Evolutionary conservation across 2,888 invertebrate species (phyloP).

Genomic region (Watsonalla cultraria): DNA sequence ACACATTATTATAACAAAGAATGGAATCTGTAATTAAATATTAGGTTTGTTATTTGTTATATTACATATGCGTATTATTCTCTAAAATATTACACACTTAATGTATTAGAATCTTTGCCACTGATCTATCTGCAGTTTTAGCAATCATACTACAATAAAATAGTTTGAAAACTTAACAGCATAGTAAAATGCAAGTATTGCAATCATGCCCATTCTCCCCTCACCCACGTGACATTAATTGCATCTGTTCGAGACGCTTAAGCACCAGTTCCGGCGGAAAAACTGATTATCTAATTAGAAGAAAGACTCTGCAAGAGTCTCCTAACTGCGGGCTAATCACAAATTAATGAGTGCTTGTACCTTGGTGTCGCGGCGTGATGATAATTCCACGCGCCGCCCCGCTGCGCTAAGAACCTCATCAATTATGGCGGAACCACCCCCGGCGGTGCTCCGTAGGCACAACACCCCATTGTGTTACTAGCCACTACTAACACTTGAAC

Average conservation of each 20-base stretch:
- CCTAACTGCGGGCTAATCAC: slow-evolving; percentile 72
- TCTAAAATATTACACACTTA: no score
- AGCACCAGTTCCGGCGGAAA: slow-evolving; percentile 49
- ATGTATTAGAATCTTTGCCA: no score
- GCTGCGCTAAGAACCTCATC: slow-evolving; percentile 77
- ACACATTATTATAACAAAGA: no score
- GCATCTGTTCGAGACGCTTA: slow-evolving; percentile 43
- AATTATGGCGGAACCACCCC: slow-evolving; percentile 72
- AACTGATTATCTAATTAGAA: slow-evolving; percentile 73
- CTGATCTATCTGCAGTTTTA: no score
- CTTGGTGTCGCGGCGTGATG: slow-evolving; percentile 66
- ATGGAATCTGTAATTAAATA: no score
- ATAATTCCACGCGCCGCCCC: slow-evolving; percentile 68
- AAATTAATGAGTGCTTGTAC: slow-evolving; percentile 75
- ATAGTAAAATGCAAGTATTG: slow-evolving; percentile 9
- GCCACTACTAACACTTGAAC: slow-evolving; percentile 17
- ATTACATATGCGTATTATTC: no score
- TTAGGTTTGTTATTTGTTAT: no score
- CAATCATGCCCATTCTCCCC: slow-evolving; percentile 19
- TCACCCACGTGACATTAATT: slow-evolving; percentile 34
- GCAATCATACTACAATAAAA: background rate
- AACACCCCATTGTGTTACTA: slow-evolving; percentile 42
- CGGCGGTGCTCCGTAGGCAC: slow-evolving; percentile 37
- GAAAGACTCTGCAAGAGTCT: slow-evolving; percentile 60
- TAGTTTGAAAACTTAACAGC: background rate